Base-by-base conservation (phyloP, 2,888 invertebrate genomes). In the Boloria euphrosyne region DNA sequence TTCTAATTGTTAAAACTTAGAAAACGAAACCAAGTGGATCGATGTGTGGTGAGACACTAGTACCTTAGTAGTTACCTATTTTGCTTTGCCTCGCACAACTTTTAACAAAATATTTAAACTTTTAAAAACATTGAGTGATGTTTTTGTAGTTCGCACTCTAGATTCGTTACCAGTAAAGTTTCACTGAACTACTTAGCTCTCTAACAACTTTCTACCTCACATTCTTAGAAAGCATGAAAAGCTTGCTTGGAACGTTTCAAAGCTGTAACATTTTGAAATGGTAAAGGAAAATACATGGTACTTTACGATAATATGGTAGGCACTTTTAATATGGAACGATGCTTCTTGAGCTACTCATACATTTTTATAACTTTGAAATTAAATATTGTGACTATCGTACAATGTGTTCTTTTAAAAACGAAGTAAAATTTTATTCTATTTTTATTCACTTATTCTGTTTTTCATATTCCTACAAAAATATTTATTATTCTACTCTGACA, bases 101-200 rank as follows among this genome's bases (percentile, higher is more conserved):
- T 4, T 44, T 38, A 22, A 22, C 22, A 18, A 18, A 55, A 5
- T n/a, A 46, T 57, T 46, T n/a, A 44, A 57, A 57, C n/a, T 57
- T 57, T 57, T 22, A 22, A 16, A 57, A 22, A 57, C 27, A 57
- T 27, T 22, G 18, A 22, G 22, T 22, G 3, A 22, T 22, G 22
- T 22, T 14, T 55, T 18, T 44, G 18, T 44, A 55, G 55, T 55
- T 44, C 22, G n/a, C 44, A 16, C 57, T 57, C 10, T 38, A 38
- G 31, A 38, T n/a, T 13, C 4, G 44, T 46, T 46, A 57, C 55
- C 22, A 22, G 57, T 57, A n/a, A 46, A 46, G 22, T 46, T 57
- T 18, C n/a, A 46, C 22, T 57, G 46, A 57, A 46, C 46, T 46
- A 57, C 46, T 57, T 46, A 57, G 57, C 57, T 57, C 22, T 57